phyloP scores from a whole-genome alignment of 1,140 invertebrate genomes.

The Propsilocerus akamusi region DNA sequence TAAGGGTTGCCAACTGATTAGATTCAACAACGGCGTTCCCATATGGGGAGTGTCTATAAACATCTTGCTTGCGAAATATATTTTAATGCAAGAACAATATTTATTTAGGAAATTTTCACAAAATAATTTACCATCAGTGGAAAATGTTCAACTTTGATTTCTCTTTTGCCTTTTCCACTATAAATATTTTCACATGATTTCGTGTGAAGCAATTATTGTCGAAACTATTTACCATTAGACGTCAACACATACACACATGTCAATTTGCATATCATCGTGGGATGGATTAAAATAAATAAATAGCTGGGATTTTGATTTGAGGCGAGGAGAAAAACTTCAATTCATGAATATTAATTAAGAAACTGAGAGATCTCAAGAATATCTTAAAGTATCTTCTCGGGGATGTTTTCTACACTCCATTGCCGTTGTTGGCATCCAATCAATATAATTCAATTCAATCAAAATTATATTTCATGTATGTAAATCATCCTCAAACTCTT shows the following conservation, averaged over 20 bases:
- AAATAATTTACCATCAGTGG: too few species aligned
- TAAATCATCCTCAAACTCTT: too few species aligned
- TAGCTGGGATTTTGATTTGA: too few species aligned
- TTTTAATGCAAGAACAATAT: conserved; percentile 2
- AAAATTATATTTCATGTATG: conserved; percentile 1
- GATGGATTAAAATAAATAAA: too few species aligned
- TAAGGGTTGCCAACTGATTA: conserved; percentile 1
- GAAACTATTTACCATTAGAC: background rate
- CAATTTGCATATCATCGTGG: background rate
- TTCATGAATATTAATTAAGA: conserved; percentile 3
- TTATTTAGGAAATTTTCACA: too few species aligned
- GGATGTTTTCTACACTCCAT: too few species aligned
- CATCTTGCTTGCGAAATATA: too few species aligned
- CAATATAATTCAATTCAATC: conserved; percentile 4
- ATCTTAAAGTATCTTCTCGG: too few species aligned
- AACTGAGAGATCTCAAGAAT: too few species aligned
- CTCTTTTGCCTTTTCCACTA: background rate
- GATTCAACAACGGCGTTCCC: background rate
- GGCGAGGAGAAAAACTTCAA: too few species aligned
- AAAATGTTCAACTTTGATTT: too few species aligned
- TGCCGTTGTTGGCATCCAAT: conserved; percentile 1
- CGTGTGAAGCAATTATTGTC: conserved; percentile 1
- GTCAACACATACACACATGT: background rate
- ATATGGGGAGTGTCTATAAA: background rate
- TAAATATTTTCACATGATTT: background rate